These are phyloP conservation scores for Brachystomella parvula DNA, from an alignment of 1,140 invertebrate species.

Conservation along the genomic window DNA sequence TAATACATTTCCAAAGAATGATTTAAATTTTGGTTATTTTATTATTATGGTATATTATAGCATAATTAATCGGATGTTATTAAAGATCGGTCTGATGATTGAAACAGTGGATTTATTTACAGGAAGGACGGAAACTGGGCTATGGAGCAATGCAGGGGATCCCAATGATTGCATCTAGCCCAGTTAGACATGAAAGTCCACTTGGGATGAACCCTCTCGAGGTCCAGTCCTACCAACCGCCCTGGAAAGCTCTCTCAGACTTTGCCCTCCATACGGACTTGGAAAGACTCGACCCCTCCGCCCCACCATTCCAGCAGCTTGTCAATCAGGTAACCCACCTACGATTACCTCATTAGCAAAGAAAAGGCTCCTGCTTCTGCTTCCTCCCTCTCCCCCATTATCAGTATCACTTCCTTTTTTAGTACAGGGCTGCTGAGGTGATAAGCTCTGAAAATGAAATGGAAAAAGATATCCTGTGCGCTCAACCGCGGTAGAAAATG, in stretches of 20 bases:
- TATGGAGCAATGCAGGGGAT: slow-evolving; percentile 89
- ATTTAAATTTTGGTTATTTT: too few species aligned
- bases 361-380: neutral
- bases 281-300: slow-evolving; percentile 71
- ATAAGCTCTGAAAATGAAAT: too few species aligned
- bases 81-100: slow-evolving; percentile 3
- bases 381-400: neutral
- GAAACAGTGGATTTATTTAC: slow-evolving; percentile 39
- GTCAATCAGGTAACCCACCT: slow-evolving; percentile 71
- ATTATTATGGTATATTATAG: too few species aligned
- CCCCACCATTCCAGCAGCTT: slow-evolving; percentile 89
- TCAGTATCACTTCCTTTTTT: neutral
- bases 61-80: too few species aligned
- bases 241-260: slow-evolving; percentile 91
- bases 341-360: neutral
- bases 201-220: slow-evolving; percentile 76
- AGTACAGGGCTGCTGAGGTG: neutral
- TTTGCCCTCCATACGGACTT: slow-evolving; percentile 90
- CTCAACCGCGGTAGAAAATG: too few species aligned
- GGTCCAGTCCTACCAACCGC: slow-evolving; percentile 91
- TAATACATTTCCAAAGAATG: too few species aligned
- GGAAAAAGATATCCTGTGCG: too few species aligned
- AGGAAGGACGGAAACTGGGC: slow-evolving; percentile 87
- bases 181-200: slow-evolving; percentile 84
- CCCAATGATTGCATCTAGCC: slow-evolving; percentile 91